Evolutionary conservation across 2,797 vertebrate genomes (phyloP).

Genomic region (Microhierax caerulescens): DNA sequence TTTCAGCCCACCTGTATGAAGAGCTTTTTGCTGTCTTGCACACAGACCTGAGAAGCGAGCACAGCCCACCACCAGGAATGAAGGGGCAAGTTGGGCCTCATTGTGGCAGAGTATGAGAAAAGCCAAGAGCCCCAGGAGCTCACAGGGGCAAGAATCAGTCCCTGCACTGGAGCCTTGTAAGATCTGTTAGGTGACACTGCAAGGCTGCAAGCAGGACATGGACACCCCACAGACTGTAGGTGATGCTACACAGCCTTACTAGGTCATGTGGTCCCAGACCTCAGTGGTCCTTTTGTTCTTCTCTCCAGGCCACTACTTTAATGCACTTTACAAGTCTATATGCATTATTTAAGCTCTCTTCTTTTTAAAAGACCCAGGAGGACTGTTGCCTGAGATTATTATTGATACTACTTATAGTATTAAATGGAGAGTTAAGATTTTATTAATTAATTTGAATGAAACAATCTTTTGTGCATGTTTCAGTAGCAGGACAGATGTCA

Average conservation of each 20-base stretch:
- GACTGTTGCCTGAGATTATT: background rate
- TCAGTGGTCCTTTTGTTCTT: background rate
- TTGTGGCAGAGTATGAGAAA: background rate
- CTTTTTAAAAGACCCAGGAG: background rate
- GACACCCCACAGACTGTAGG: background rate
- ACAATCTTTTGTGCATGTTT: background rate
- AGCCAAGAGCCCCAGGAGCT: background rate
- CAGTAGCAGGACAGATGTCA: background rate
- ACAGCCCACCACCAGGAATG: background rate
- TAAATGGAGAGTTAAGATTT: background rate
- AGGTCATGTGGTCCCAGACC: background rate
- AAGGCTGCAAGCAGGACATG: background rate
- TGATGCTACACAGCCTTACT: background rate
- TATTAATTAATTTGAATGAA: background rate
- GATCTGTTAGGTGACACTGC: background rate
- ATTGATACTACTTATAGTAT: background rate
- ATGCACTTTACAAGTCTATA: background rate
- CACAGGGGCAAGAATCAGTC: accelerated
- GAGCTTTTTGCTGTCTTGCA: background rate
- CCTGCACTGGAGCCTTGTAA: background rate
- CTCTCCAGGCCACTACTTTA: background rate
- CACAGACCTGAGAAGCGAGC: background rate
- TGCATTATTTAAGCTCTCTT: background rate
- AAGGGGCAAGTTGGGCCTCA: background rate
- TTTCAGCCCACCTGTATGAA: background rate